phyloP scores from a whole-genome alignment of 2,113 vertebrate genomes.

The Tauraco erythrolophus region DNA sequence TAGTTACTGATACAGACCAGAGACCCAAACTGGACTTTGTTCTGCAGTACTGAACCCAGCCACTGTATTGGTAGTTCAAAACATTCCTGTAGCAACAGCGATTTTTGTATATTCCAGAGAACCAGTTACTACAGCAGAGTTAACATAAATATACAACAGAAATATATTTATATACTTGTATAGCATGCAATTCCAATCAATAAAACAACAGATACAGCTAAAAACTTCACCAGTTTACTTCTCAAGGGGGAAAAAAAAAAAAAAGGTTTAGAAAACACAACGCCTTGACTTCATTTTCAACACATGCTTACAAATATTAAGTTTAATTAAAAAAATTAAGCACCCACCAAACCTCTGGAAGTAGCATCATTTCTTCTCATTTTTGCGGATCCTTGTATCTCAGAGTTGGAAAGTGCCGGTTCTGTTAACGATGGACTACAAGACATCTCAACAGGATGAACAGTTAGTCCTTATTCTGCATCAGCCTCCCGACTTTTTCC shows the following conservation, averaged over 20 bases:
- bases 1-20: background rate
- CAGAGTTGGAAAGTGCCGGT: background rate
- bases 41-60: background rate
- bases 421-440: background rate
- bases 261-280: background rate
- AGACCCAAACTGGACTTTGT: background rate
- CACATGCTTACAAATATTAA: background rate
- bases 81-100: background rate
- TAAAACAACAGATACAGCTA: background rate
- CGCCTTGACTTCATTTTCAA: background rate
- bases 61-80: background rate
- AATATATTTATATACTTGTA: background rate
- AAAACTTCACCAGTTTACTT: background rate
- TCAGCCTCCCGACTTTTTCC: conserved; percentile 16
- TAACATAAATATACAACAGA: background rate
- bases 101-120: background rate
- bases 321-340: background rate
- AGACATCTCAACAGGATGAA: background rate
- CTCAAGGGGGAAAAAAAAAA: background rate
- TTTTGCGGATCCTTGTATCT: background rate
- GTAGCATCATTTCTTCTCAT: background rate
- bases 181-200: background rate
- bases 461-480: background rate
- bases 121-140: background rate
- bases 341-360: conserved; percentile 20